phyloP scores from a whole-genome alignment of 2,113 vertebrate species.

The Tretioscincus oriximinensis region DNA sequence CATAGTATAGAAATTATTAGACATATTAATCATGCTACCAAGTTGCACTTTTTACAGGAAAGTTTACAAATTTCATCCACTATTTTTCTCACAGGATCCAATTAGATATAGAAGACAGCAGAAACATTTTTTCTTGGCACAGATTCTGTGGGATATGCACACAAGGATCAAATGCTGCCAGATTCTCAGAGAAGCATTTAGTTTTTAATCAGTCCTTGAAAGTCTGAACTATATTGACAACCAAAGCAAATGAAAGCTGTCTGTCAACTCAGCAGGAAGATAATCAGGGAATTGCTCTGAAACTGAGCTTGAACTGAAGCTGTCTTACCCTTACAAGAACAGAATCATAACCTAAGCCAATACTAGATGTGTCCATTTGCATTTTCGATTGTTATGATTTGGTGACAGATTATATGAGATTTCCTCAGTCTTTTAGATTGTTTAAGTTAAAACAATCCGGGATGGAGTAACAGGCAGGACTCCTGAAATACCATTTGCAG shows the following conservation, averaged over 20 bases:
- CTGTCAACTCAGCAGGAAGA: background rate
- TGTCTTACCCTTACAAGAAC: background rate
- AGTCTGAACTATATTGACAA: slow-evolving; percentile 5
- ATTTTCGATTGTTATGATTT: background rate
- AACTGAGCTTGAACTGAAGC: background rate
- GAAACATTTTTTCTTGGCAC: slow-evolving; percentile 58
- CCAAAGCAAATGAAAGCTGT: background rate
- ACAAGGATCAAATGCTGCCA: slow-evolving; percentile 49
- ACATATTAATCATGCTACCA: slow-evolving; percentile 8
- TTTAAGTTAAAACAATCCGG: no score
- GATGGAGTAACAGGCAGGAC: no score
- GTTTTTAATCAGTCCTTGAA: slow-evolving; percentile 49
- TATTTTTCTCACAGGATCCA: slow-evolving; percentile 56
- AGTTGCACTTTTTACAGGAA: slow-evolving; percentile 19
- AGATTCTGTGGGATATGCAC: slow-evolving; percentile 45
- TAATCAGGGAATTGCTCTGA: background rate
- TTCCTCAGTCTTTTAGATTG: background rate
- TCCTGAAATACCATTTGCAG: no score
- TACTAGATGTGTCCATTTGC: background rate
- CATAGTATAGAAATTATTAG: slow-evolving; percentile 32
- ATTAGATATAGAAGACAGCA: slow-evolving; percentile 42
- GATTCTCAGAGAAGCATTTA: slow-evolving; percentile 42
- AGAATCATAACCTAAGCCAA: background rate
- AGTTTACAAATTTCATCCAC: background rate
- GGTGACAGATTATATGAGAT: background rate